Base-by-base conservation (phyloP, 2,888 invertebrate genomes). In the Thyatira batis region DNA sequence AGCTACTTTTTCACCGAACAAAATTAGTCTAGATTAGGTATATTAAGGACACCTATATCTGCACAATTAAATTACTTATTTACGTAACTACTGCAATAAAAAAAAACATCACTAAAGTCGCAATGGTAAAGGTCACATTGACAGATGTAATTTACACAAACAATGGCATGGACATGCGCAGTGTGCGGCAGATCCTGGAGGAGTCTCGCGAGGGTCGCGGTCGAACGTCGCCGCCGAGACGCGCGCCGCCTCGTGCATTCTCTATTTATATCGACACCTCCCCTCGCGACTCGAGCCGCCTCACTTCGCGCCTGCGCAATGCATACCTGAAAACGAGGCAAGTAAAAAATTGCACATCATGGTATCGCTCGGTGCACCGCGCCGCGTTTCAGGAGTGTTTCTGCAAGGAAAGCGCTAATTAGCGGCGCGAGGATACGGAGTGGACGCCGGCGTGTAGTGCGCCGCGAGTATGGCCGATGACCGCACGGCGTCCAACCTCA, bases 341-440 rank as follows among this genome's bases (percentile, higher is more conserved):
- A 89, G 87, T 87, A 86, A 89, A 88, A n/a, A 89, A 87, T 84
- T 87, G 84, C 87, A 88, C 85, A 89, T 85, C 82, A 88, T 84
- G 84, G 72, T 82, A 72, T 71, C 70, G 69, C 55, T 70, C 73
- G 68, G 74, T 81, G 75, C 76, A 78, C 60, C 66, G 65, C 71
- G 61, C 66, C 62, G 64, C 55, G 55, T 61, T 63, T 62, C 60
- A 67, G 63, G 60, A 70, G 55, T 58, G 63, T 67, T 69, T 63
- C 65, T 69, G 60, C 64, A 63, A 72, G 57, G 59, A 57, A 58
- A 57, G 53, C 68, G 71, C 65, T 79, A 73, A 81, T 77, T 73
- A 70, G 63, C 55, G 63, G 58, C 54, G 57, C 56, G 52, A 66
- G 60, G 63, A 61, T 52, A 58, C 55, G 50, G 52, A 55, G 57